phyloP scores from a whole-genome alignment of 2,888 invertebrate genomes.

The Lithosia quadra region DNA sequence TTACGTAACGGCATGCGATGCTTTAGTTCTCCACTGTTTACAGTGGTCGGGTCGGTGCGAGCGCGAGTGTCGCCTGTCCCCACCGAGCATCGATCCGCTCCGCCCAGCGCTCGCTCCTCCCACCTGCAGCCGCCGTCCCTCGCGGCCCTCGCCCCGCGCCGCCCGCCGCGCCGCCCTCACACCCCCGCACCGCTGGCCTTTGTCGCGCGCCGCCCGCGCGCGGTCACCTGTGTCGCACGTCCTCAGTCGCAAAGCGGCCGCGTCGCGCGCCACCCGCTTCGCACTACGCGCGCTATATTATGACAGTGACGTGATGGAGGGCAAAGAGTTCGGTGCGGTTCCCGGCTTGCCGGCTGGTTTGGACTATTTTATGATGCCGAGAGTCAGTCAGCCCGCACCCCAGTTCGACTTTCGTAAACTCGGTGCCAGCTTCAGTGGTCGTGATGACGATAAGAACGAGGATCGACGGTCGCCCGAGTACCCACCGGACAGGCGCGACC shows the following conservation, averaged over 20 bases:
- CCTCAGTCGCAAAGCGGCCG: conserved; percentile 86
- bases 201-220: conserved; percentile 82
- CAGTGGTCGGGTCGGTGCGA: conserved; percentile 73
- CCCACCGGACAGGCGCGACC: conserved; percentile 74
- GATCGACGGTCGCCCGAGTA: conserved; percentile 79
- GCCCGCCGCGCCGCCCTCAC: conserved; percentile 58
- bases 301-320: conserved; percentile 85
- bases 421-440: conserved; percentile 88
- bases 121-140: conserved; percentile 68
- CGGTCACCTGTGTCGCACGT: conserved; percentile 87
- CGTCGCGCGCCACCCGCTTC: conserved; percentile 87
- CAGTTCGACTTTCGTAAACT: conserved; percentile 95
- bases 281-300: conserved; percentile 73
- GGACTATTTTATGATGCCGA: conserved; percentile 86
- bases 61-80: conserved; percentile 84
- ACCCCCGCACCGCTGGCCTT: conserved; percentile 79
- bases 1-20: conserved; percentile 77
- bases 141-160: conserved; percentile 50
- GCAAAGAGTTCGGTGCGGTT: conserved; percentile 83
- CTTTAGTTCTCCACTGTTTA: conserved; percentile 76
- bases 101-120: conserved; percentile 84
- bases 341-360: conserved; percentile 82
- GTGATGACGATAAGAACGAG: conserved; percentile 79
- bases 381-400: conserved; percentile 93
- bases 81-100: conserved; percentile 86